Base-by-base conservation (phyloP, 2,797 vertebrate genomes). In the Pseudopleuronectes americanus region DNA sequence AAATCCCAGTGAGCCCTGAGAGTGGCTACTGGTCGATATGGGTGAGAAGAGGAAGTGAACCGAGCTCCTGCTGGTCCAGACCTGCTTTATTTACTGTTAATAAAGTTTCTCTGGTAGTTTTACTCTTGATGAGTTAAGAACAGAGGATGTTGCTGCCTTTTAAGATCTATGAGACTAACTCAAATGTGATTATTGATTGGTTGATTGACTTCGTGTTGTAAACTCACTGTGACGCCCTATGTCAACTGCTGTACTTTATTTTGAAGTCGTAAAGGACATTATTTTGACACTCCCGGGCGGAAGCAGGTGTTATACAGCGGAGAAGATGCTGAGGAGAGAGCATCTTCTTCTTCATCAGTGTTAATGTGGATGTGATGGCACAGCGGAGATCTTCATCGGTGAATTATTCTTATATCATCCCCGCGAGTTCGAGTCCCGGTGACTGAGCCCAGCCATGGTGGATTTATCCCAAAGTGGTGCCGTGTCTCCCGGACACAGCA, bases 281-380 rank as follows among this genome's bases (percentile, higher is more conserved):
- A 82, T 53, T 74, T 68, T 82, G 67, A 68, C 61, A 52, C 21
- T n/a, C 4, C 0, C 0, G 1, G 2, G 38, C 71, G 88, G 86
- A 88, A 80, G 60, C 24, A 4, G 21, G 8, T 1, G 3, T 24
- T 10, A 2, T 7, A 7, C 5, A 5, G 38, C 1, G 14, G 0
- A 8, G 77, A 0, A 74, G 89, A 52, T 91, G 89, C 86, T 87
- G 89, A 90, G 79, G 84, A 86, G 76, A 84, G 80, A 72, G 83
- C 79, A 80, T 89, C 85, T 61, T 71, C 65, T 19, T 48, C 17
- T 21, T 21, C 17, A 8, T 45, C 43, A 19, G 43, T 45, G 16
- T 16, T 45, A 19, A 21, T 8, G 41, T 43, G 4, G 14, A 43
- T 4, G 41, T n/a, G 7, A 72, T 68, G 63, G 33, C 16, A 23